Base-by-base conservation (phyloP, 2,888 invertebrate species). In the Conchocele bisecta region DNA sequence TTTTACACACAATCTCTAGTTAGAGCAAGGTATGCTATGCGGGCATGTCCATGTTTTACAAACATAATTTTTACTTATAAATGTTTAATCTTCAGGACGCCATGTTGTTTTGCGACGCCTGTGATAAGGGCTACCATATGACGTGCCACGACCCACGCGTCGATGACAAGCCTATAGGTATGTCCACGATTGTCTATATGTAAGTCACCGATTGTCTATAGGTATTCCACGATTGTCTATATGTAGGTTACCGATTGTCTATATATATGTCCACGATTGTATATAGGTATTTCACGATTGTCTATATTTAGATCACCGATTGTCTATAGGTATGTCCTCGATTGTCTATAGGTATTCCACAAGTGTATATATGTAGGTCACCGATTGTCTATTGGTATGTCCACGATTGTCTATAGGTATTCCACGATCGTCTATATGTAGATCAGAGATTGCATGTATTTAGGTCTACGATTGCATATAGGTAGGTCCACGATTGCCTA, bases 121-220 rank as follows among this genome's bases (percentile, higher is more conserved):
- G 97, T 90, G 95, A 95, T 46, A 96, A 96, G 90, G 95, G 95
- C 4, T 97, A 95, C 89, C 97, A 97, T 90, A 93, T 94, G 72
- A 92, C 93, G 33, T 97, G 97, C 87, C 97, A 97, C 86, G 92
- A 93, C 35, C 96, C 97, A 4, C 74, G 84, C 53, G 82, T 92
- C 31, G 65, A 74, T 22, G 86, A 88, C 4, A 92, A 92, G 79
- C 92, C 92, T 5, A 85, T 77, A 75, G 91, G 91, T 88, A 85
- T 75, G 69, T 88, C 29, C 15, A 11, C 44, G 13, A 29, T 7
- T 20, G 44, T 58, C 13, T 41, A 44, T 58, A 5, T 24, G 3
- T 39, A 13, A 13, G 31, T 51, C n/a, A 42, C n/a, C n/a, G 20
- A 51, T 5, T 51, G 28, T 28, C 11, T 31, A 28, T 28, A 42